Evolutionary conservation across 2,113 vertebrate species (phyloP).

Genomic region (Rynchops niger): DNA sequence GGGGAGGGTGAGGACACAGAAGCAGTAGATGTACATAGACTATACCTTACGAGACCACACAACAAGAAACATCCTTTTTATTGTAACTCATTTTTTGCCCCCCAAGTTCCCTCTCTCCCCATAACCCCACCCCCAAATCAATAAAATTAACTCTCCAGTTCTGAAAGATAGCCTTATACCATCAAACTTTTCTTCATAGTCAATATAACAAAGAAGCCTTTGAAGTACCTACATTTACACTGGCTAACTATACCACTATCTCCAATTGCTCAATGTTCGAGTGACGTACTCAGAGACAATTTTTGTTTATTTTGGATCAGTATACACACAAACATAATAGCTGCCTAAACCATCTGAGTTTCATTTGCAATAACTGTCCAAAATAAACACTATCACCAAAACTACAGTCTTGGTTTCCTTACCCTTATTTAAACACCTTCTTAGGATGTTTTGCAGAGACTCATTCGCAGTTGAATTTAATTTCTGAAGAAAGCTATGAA

Average conservation of each 20-base stretch:
- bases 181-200: not conserved
- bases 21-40: not conserved
- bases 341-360: not conserved
- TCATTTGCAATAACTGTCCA: not conserved
- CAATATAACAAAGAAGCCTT: not conserved
- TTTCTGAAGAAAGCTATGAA: not conserved
- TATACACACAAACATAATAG: not conserved
- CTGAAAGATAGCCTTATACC: not conserved
- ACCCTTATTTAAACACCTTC: not conserved
- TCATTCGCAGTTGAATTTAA: not conserved
- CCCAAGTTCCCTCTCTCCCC: not conserved
- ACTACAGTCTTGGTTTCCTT: not conserved
- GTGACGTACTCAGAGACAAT: not conserved
- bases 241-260: not conserved
- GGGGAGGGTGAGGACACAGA: fast-evolving
- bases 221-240: not conserved
- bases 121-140: not conserved
- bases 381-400: not conserved
- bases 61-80: not conserved
- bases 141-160: not conserved
- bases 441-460: not conserved
- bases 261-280: not conserved
- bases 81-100: not conserved
- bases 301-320: slow-evolving; percentile 44
- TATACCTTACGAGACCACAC: not conserved